Evolutionary conservation across 2,888 invertebrate species (phyloP).

Genomic region (Apotomis betuletana): DNA sequence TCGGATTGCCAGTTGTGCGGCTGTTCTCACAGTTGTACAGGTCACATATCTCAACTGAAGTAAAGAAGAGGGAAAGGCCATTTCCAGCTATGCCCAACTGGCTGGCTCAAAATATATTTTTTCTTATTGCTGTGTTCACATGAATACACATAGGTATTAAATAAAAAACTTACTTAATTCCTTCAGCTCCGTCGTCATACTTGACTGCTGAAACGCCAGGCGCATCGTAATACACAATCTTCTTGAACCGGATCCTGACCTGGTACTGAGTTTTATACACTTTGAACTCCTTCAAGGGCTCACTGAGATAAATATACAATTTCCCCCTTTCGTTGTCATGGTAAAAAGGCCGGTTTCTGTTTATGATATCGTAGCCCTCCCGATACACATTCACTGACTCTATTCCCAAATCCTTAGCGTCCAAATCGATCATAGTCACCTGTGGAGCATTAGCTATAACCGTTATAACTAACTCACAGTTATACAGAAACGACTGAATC

Average conservation of each 20-base stretch:
- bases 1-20: no score
- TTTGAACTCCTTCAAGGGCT: constrained; percentile 63
- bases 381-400: constrained; percentile 63
- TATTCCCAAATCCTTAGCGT: constrained; percentile 67
- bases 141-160: no score
- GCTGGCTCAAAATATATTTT: no score
- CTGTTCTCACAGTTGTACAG: no score
- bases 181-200: constrained; percentile 61
- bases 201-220: constrained; percentile 67
- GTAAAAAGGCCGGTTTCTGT: constrained; percentile 63
- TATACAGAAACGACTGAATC: constrained; percentile 61
- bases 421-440: constrained; percentile 66
- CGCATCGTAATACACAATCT: constrained; percentile 56
- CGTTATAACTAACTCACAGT: constrained; percentile 70
- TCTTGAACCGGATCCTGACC: constrained; percentile 65
- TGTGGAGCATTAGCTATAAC: constrained; percentile 71
- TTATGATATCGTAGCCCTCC: constrained; percentile 62
- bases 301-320: constrained; percentile 65
- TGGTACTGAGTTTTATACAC: constrained; percentile 59
- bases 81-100: no score
- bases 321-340: constrained; percentile 61
- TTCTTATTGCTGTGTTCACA: no score
- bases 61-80: no score
- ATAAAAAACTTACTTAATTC: constrained; percentile 62
- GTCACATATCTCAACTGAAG: no score